Percentiles rank a stretch among this genome's conserved stretches.
Evolutionary conservation across 2,888 invertebrate species (phyloP).

Genomic region (Pollenia labialis): DNA sequence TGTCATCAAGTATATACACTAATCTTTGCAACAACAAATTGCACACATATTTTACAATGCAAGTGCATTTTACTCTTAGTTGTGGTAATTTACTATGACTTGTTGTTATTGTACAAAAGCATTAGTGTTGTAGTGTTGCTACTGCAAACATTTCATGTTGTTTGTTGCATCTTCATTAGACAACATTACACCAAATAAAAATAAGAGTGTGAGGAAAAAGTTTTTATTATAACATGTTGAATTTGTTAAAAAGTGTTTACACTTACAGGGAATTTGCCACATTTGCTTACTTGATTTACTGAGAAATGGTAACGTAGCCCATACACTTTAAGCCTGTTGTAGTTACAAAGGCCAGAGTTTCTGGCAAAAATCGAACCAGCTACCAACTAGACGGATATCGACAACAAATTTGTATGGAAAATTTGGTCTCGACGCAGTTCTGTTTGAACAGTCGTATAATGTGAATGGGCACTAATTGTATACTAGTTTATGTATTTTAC

Average conservation of each 20-base stretch:
- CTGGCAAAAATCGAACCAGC: no score
- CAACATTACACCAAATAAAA: not conserved
- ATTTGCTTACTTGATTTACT: no score
- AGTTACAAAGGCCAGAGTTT: no score
- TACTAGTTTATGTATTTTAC: no score
- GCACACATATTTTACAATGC: not conserved
- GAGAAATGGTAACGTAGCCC: no score
- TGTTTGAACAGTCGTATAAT: no score
- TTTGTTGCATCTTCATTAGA: conserved; percentile 37
- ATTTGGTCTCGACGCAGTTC: no score
- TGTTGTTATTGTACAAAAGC: not conserved
- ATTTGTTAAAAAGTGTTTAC: not conserved
- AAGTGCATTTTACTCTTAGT: not conserved
- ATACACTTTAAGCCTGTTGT: no score
- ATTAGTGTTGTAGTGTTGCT: not conserved
- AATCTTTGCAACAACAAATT: not conserved
- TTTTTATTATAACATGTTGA: not conserved
- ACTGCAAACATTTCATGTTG: not conserved
- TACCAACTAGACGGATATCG: no score
- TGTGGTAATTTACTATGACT: not conserved
- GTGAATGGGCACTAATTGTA: no score
- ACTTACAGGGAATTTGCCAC: not conserved
- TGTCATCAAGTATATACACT: not conserved
- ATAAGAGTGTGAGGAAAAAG: not conserved
- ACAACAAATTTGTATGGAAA: no score